phyloP scores from a whole-genome alignment of 53 echinoderm and acorn worm species.

The Apostichopus leukothele region DNA sequence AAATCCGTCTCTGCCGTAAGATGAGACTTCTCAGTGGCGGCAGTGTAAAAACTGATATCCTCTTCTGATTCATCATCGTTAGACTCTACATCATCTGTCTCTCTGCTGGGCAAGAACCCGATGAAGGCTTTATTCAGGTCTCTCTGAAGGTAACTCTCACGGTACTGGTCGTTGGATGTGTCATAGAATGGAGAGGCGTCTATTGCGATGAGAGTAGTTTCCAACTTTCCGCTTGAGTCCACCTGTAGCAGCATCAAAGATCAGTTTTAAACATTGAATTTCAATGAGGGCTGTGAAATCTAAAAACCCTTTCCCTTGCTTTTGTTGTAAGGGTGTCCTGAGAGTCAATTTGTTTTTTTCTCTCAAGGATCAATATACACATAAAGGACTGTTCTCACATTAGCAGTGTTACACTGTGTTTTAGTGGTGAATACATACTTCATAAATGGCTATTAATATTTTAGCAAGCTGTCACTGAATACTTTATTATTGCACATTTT shows the following conservation, averaged over 20 bases:
- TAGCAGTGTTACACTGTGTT: too few relatives aligned
- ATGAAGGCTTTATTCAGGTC: constrained; percentile 86
- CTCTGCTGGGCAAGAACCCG: constrained; percentile 59
- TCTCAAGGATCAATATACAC: too few relatives aligned
- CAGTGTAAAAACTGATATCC: constrained; percentile 67
- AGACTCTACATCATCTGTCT: not conserved
- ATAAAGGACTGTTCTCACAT: too few relatives aligned
- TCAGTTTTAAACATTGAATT: too few relatives aligned
- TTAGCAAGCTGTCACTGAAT: too few relatives aligned
- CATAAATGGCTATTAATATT: too few relatives aligned
- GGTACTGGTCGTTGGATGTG: constrained; percentile 61
- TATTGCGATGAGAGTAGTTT: constrained; percentile 70
- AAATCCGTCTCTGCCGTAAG: constrained; percentile 78
- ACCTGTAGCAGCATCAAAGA: constrained; percentile 40
- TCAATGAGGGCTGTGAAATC: too few relatives aligned
- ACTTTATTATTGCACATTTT: too few relatives aligned
- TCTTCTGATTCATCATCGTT: constrained; percentile 43
- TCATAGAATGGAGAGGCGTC: constrained; percentile 64
- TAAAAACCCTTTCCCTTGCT: too few relatives aligned
- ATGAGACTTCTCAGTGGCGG: constrained; percentile 73
- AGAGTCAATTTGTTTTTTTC: too few relatives aligned
- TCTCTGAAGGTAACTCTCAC: constrained; percentile 54
- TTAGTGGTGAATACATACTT: too few relatives aligned
- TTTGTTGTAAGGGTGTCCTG: too few relatives aligned
- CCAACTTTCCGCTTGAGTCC: constrained; percentile 58